Conservation (phyloP, 2,113 vertebrate species). For the human (Homo sapiens) region GRCh38 chr18:59157001-59157500, state of each 20-base stretch:
- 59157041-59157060: background rate
- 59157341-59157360: background rate
- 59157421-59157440: background rate
- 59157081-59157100: background rate
- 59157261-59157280: background rate
- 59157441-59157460: background rate
- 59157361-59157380: background rate
- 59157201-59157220: background rate
- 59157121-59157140: background rate
- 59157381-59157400: background rate
- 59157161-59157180: background rate
- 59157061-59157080: background rate
- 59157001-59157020: background rate
- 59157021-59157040: background rate
- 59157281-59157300: background rate
- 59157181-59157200: background rate
- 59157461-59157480: background rate
- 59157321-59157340: background rate
- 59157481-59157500: background rate
- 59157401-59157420: background rate
- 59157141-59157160: background rate
- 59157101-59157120: background rate
- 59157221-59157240: background rate
- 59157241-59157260: background rate
- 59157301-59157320: background rate